Base-by-base conservation (phyloP, 92 coral and sea anemone species). In the Palythoa caribaeorum region DNA sequence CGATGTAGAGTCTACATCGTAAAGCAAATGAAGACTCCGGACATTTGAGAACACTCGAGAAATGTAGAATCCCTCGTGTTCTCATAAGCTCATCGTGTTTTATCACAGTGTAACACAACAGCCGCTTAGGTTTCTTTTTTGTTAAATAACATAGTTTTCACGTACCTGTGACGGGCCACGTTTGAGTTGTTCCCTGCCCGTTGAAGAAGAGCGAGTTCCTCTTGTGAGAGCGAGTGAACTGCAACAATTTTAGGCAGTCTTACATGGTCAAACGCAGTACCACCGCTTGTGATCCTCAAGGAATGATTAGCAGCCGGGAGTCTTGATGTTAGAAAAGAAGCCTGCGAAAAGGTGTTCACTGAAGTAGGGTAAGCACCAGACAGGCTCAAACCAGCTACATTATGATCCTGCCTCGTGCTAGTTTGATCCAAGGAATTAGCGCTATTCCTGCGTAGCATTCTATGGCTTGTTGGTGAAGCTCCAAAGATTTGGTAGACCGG, bases 181-280 rank as follows among this genome's bases (percentile, higher is more conserved):
- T 62, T 57, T 20, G 40, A 38, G 13, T 65, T 52, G 85, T n/a
- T 80, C 17, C 60, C 73, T 21, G n/a, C 52, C 65, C 38, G 28
- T 68, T 47, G 75, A 21, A 80, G 59, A 37, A 80, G 62, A 0
- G 38, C 75, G 38, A 59, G 57, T 1, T 80, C 75, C 5, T 80
- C 73, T 44, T 80, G n/a, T 10, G 85, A 59, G 59, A 80, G 85
- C 54, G 85, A 80, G 39, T 80, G 85, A 80, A 80, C 85, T n/a
- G 85, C 85, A 19, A 80, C 74, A 20, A 80, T 80, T 51, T 50
- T 80, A 10, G 85, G 85, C 14, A 80, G 35, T 1, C 73, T 44
- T 40, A 2, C 73, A 65, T 80, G 85, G 39, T 80, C 75, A 80
- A 40, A 80, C 40, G 85, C 85, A 21, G 85, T 80, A 3, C 85